Conservation (phyloP, 2,888 invertebrate species). For the Cosmorhoe ocellata region DNA sequence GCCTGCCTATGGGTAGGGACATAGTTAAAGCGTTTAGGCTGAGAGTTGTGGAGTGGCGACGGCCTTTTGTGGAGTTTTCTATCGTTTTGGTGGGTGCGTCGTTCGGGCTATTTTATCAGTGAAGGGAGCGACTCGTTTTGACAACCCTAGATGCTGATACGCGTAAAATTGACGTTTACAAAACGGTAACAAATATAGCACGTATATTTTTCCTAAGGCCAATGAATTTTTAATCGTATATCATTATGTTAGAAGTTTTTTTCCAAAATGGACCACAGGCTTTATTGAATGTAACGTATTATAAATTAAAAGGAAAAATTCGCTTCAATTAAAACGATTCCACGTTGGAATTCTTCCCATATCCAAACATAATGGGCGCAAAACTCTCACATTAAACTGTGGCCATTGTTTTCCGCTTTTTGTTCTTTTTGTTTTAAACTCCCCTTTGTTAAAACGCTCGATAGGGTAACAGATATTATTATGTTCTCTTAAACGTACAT, state of each 20-base stretch:
- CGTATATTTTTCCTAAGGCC: neutral
- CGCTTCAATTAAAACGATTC: constrained; percentile 57
- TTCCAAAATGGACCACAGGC: neutral
- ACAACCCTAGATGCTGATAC: constrained; percentile 58
- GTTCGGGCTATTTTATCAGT: constrained; percentile 75
- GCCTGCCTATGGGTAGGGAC: constrained; percentile 56
- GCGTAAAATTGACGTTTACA: constrained; percentile 48
- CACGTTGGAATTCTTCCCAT: constrained; percentile 63
- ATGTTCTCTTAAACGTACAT: constrained; percentile 34
- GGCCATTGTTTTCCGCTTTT: constrained; percentile 65
- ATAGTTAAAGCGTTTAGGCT: constrained; percentile 81
- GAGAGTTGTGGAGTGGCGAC: constrained; percentile 70
- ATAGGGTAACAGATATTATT: constrained; percentile 55
- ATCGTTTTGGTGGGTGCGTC: constrained; percentile 71
- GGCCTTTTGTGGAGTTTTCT: constrained; percentile 78
- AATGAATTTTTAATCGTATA: no score
- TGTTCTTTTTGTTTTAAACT: constrained; percentile 72
- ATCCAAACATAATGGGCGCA: constrained; percentile 60
- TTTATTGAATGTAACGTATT: neutral
- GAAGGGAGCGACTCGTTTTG: constrained; percentile 64
- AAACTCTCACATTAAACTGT: constrained; percentile 71
- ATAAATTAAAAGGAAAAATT: constrained; percentile 25
- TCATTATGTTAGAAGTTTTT: no score
- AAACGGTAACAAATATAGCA: neutral
- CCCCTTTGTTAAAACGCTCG: constrained; percentile 52